Evolutionary conservation across 2,888 invertebrate species (phyloP).

Genomic region (Boloria euphrosyne): DNA sequence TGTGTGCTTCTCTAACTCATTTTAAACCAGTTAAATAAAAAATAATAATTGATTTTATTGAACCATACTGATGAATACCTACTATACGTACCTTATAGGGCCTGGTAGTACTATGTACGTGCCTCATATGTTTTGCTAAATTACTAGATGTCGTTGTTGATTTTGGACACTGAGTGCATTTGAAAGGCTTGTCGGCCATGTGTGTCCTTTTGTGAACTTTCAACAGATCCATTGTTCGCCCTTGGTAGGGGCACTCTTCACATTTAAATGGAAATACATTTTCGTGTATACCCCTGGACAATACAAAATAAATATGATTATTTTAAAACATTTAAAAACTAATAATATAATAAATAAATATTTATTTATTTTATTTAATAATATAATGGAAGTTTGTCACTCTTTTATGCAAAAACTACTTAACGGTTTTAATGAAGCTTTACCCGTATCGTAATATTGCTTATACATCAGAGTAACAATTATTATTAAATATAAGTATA

Average conservation of each 20-base stretch:
- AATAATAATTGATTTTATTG: neutral
- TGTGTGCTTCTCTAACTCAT: too few species aligned
- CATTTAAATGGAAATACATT: constrained; percentile 73
- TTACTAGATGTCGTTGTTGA: constrained; percentile 71
- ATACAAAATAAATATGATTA: too few species aligned
- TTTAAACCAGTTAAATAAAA: neutral
- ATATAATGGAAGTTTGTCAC: too few species aligned
- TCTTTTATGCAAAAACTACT: too few species aligned
- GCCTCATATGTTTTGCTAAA: constrained; percentile 70
- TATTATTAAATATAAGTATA: neutral
- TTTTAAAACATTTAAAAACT: neutral
- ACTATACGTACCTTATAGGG: constrained; percentile 63
- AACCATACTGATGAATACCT: neutral
- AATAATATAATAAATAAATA: neutral
- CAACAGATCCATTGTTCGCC: constrained; percentile 68
- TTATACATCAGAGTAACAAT: neutral
- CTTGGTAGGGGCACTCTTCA: constrained; percentile 70
- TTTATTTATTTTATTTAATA: too few species aligned
- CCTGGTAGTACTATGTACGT: constrained; percentile 69
- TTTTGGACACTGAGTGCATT: constrained; percentile 69
- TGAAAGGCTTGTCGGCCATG: constrained; percentile 67
- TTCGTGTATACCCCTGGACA: constrained; percentile 61
- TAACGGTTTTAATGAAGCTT: too few species aligned
- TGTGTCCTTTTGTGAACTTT: constrained; percentile 72
- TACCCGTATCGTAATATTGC: too few species aligned